Evolutionary conservation across 2,797 vertebrate species (phyloP).

Genomic region (Craterocephalus amniculus): DNA sequence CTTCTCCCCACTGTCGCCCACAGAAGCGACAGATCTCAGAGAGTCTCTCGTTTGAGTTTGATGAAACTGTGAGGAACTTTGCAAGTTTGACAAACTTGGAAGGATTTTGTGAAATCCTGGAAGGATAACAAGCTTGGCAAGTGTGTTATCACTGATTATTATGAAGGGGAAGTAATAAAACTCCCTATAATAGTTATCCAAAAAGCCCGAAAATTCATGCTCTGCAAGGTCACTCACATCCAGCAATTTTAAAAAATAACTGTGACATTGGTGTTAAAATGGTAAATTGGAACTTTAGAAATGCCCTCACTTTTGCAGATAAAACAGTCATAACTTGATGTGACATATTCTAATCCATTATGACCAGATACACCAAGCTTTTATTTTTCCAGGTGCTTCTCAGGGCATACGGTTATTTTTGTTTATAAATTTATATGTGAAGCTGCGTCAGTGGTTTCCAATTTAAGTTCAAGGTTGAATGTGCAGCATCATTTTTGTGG

Average conservation of each 20-base stretch:
- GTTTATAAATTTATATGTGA: neutral
- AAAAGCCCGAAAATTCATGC: constrained; percentile 10
- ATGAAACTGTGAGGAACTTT: constrained; percentile 17
- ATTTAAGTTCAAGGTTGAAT: neutral
- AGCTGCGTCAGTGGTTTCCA: neutral
- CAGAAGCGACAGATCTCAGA: constrained; percentile 1
- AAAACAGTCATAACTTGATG: neutral
- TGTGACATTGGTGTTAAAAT: constrained; percentile 30
- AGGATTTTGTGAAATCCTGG: neutral
- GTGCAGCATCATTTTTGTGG: neutral
- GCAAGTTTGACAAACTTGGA: neutral
- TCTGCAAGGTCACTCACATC: constrained; percentile 23
- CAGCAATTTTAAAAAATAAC: constrained; percentile 20
- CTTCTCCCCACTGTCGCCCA: neutral
- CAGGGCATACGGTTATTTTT: neutral
- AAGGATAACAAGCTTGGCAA: neutral
- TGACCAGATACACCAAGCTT: neutral
- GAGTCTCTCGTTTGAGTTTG: constrained; percentile 6
- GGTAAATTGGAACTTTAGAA: neutral
- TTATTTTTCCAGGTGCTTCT: neutral
- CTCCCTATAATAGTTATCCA: neutral
- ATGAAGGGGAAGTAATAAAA: constrained; percentile 8
- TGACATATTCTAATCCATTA: neutral
- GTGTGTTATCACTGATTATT: constrained; percentile 21
- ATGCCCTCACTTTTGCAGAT: neutral